Evolutionary conservation across 2,797 vertebrate genomes (phyloP), one percentile per base, ranked within the genome.

Genomic region (Gymnopithys bicolor): DNA sequence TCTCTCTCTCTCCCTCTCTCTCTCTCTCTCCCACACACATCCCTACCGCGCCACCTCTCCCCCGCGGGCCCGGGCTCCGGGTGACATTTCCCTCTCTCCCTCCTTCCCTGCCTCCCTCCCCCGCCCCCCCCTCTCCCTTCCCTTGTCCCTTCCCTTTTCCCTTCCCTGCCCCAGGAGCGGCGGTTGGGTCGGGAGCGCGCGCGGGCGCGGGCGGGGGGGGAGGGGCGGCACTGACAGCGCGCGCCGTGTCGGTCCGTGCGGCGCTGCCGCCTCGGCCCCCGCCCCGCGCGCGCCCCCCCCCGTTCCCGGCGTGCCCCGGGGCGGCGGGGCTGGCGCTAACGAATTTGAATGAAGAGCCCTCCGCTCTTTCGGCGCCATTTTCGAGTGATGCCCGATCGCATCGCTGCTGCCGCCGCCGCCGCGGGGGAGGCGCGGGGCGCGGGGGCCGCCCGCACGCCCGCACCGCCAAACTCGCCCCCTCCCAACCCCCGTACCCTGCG

Each of bases 321-420:
- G 97, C 97, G 85, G 95, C 96, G 97, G 97, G 98, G 98, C 98
- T 98, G 98, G 98, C 98, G 98, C 98, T 98, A 98, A 98, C 98
- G 98, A 99, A 99, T 99, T 99, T 99, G 99, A 99, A 99, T 99
- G 99, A 99, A 98, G 98, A 99, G 98, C 98, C 98, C 96, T 87
- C 80, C 80, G 97, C 98, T 98, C 98, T 99, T 99, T 99, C 98
- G 99, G 99, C 99, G 99, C 99, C 99, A 99, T 99, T 99, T 99
- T 99, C 98, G 99, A 99, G 98, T 99, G 98, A 98, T 98, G 98
- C 97, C 98, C 98, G 98, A 98, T 97, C 95, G 98, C 98, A 98
- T 97, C 97, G 89, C 89, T 92, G 98, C 98, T n/a, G 30, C 80
- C 23, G 80, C 80, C 23, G 80, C 80, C 68, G 80, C 68, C 98